Evolutionary conservation across 1,140 invertebrate species (phyloP).

Genomic region (Panagrolaimus sp.): DNA sequence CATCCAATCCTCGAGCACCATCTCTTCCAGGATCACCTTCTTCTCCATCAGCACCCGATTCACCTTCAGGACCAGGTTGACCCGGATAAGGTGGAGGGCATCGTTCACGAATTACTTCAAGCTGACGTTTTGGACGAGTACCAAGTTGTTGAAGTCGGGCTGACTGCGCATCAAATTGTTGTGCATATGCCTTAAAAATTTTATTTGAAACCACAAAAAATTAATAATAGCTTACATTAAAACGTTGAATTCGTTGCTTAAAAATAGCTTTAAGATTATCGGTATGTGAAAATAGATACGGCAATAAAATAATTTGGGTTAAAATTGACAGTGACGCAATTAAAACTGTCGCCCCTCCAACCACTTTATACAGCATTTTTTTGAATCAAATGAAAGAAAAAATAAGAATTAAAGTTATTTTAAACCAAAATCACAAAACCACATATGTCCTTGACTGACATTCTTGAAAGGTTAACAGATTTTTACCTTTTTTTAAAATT

Average conservation of each 20-base stretch:
- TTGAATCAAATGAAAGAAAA: neutral
- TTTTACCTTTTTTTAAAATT: too few species aligned
- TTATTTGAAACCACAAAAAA: neutral
- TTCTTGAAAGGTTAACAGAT: too few species aligned
- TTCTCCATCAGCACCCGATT: conserved; percentile 24
- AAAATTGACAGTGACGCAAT: conserved; percentile 30
- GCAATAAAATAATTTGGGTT: conserved; percentile 32
- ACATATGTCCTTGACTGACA: too few species aligned
- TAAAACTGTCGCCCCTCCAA: conserved; percentile 21
- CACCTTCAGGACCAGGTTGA: conserved; percentile 20
- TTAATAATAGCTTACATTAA: conserved; percentile 35
- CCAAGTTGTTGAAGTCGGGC: conserved; percentile 23
- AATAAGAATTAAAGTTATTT: neutral
- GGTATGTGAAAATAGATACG: conserved; percentile 24
- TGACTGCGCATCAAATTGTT: conserved; percentile 35
- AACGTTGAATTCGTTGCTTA: conserved; percentile 28
- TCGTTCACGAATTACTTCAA: conserved; percentile 14
- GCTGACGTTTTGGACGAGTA: neutral
- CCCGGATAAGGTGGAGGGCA: conserved; percentile 29
- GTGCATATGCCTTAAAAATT: conserved; percentile 27
- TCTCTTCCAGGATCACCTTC: conserved; percentile 25
- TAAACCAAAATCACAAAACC: too few species aligned
- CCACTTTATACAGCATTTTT: conserved; percentile 30
- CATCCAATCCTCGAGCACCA: conserved; percentile 27
- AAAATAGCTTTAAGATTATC: conserved; percentile 28